Evolutionary conservation across 2,888 invertebrate species (phyloP).

Genomic region (Idaea aversata): DNA sequence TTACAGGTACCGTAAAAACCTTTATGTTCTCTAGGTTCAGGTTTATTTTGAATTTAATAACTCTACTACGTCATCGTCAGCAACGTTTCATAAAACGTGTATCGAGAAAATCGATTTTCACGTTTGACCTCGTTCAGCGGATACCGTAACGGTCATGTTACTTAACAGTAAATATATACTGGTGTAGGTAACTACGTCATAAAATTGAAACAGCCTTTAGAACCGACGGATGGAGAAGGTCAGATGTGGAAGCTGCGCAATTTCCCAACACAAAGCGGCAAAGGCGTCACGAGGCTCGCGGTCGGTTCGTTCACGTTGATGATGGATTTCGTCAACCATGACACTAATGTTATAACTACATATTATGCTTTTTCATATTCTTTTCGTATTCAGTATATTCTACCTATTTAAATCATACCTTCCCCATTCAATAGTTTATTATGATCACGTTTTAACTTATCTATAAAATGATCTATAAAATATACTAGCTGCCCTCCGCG

Average conservation of each 20-base stretch:
- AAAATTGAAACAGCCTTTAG: slow-evolving; percentile 18
- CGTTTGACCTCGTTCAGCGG: slow-evolving; percentile 14
- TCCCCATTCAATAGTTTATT: no score
- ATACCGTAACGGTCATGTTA: slow-evolving; percentile 13
- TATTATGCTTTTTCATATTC: no score
- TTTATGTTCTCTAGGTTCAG: not conserved
- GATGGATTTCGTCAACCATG: slow-evolving; percentile 3
- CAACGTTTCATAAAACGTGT: slow-evolving; percentile 12
- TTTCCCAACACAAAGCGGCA: slow-evolving; percentile 16
- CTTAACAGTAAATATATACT: slow-evolving; percentile 14
- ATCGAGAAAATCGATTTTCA: slow-evolving; percentile 18
- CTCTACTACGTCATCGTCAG: slow-evolving; percentile 4
- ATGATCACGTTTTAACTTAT: no score
- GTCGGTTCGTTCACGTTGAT: slow-evolving; percentile 8
- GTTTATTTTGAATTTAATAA: not conserved
- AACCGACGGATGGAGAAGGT: slow-evolving; percentile 15
- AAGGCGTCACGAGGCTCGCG: slow-evolving; percentile 16
- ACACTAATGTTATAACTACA: not conserved
- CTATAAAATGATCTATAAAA: no score
- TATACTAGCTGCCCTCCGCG: no score
- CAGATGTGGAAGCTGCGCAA: slow-evolving; percentile 18
- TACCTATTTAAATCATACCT: no score
- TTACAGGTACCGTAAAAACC: not conserved
- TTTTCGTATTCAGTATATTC: no score
- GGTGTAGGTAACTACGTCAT: slow-evolving; percentile 11